Percentiles rank a stretch among this genome's conserved stretches.
phyloP scores from a whole-genome alignment of 1,140 invertebrate genomes.

The Pemphigus obesinymphae region DNA sequence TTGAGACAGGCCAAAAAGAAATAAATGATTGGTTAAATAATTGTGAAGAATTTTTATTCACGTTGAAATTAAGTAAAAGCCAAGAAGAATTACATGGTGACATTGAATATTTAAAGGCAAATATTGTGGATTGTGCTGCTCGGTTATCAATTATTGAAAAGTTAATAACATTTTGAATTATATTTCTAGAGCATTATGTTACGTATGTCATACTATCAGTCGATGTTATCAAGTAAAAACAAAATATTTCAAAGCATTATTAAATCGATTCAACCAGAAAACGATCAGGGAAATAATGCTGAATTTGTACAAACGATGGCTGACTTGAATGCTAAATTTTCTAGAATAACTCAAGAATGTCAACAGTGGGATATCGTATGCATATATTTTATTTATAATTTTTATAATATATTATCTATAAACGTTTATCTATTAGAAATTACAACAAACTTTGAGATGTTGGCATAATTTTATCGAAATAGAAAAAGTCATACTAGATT shows the following conservation, averaged over 20 bases:
- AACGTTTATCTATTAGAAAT: slow-evolving; percentile 49
- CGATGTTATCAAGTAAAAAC: slow-evolving; percentile 90
- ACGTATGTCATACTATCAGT: slow-evolving; percentile 81
- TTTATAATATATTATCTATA: neutral
- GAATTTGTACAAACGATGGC: slow-evolving; percentile 57
- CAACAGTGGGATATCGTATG: slow-evolving; percentile 68
- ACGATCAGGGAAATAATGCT: slow-evolving; percentile 62
- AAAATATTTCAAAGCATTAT: slow-evolving; percentile 87
- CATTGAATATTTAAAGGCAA: slow-evolving; percentile 72
- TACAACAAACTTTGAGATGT: slow-evolving; percentile 63
- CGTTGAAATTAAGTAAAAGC: slow-evolving; percentile 61
- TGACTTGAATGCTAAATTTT: slow-evolving; percentile 77
- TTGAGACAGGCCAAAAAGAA: slow-evolving; percentile 80
- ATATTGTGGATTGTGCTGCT: neutral
- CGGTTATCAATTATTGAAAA: neutral
- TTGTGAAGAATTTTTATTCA: slow-evolving; percentile 68
- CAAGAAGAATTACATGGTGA: slow-evolving; percentile 68
- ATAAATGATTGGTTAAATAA: slow-evolving; percentile 78
- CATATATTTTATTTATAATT: neutral
- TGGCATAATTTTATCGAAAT: slow-evolving; percentile 83
- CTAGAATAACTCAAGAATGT: slow-evolving; percentile 64
- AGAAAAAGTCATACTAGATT: slow-evolving; percentile 72
- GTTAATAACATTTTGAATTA: neutral
- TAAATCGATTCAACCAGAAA: slow-evolving; percentile 65
- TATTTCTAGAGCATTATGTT: slow-evolving; percentile 69